Evolutionary conservation across 2,797 vertebrate genomes (phyloP), one percentile per base, ranked within the genome.

Genomic region (Oophaga sylvatica): DNA sequence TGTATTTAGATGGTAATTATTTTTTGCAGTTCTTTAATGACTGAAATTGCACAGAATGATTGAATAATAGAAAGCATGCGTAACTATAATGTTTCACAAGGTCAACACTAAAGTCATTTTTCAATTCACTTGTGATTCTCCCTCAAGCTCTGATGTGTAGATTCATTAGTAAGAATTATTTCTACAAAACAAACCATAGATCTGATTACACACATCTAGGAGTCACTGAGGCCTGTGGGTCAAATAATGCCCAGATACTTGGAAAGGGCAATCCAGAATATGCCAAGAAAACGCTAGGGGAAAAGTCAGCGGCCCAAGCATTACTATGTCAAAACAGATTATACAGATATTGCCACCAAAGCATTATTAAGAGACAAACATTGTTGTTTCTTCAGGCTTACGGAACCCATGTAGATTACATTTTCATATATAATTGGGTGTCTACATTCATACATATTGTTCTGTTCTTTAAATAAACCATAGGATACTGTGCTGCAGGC

Each of bases 231-330:
- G 78, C 84, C 79, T 86, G 53, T 70, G 70, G 84, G 84, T 78
- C 84, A 59, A 75, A 81, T 77, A 63, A 68, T 82, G 83, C 77
- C 65, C 59, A 80, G 67, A 88, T 73, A 62, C 35, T 65, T 53
- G 60, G 48, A 77, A 57, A 67, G 41, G 48, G 31, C 63, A 67
- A 29, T 62, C 53, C 19, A 75, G 15, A 41, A 15, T 71, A 45
- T 81, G 78, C 65, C 78, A 81, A 78, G 73, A 85, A 35, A 78
- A 65, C 7, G 60, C 83, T 22, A 75, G 19, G 29, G 85, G 80
- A 29, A 13, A 41, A 87, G 15, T 81, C 68, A 53, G 22, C 17
- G 84, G 57, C 45, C 85, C 78, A 59, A 35, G 26, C 67, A 81
- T 75, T 59, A 59, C 48, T 53, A 77, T 77, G 75, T 77, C 75